Evolutionary conservation across 2,888 invertebrate species (phyloP), one percentile per base, ranked within the genome.

Genomic region (Sarcophaga carnaria): DNA sequence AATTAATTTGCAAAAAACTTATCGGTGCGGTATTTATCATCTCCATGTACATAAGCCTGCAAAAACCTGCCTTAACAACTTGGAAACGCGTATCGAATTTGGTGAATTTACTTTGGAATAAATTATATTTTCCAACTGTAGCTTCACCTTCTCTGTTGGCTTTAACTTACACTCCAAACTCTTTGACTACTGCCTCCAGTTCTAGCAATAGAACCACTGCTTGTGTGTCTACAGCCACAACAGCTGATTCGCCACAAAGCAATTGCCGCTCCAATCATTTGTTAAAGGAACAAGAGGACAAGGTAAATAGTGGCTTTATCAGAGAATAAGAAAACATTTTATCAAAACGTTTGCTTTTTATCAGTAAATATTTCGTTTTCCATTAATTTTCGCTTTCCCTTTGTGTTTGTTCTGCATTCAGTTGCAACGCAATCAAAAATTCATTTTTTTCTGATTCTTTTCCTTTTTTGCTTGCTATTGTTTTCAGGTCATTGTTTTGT

Each of bases 381-480:
- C 14, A 14, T 49, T 4, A 17, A 17, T 54, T 54, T 14, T 54
- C 17, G 17, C 17, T 14, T 14, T 54, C 14, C 17, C 17, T 54
- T 14, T 54, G 14, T 54, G 14, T 14, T 2, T 37, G 10, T 37
- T 37, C 1, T 37, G 37, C 37, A 37, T 37, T 37, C 37, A 37
- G 37, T 0, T 25, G 37, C 10, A 37, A 37, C 37, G 37, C 37
- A 37, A 96, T 94, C 91, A 95, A 96, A 97, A 97, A 70, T 96
- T 94, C 11, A 98, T 94, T 45, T 96, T 96, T 96, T 97, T 0
- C 98, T 98, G 94, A 97, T 97, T 66, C 95, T 94, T 64, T 98
- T 95, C 3, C 98, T 97, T 69, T 95, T 94, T 45, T 47, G 10
- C n/a, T 20, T 96, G 96, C 4, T 95, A 94, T 89, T 94, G 94